Evolutionary conservation across 2,113 vertebrate species (phyloP), one percentile per base, ranked within the genome.

Genomic region (Antennarius striatus): DNA sequence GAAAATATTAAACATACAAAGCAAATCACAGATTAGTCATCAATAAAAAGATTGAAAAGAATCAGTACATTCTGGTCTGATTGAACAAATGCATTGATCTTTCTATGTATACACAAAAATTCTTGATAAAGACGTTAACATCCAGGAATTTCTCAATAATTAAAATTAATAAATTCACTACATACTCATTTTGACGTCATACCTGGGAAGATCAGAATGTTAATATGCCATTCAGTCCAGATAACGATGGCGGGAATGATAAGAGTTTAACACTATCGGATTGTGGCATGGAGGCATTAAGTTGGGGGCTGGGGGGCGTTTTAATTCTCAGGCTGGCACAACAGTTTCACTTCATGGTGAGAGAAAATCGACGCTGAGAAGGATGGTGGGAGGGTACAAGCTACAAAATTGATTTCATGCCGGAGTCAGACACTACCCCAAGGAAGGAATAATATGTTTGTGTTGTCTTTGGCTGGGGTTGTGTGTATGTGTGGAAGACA

Each of bases 321-420:
- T 40, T 75, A 52, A 42, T 80, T 83, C 80, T 72, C 61, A 77
- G 61, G 76, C 81, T 89, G 83, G 90, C 88, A 87, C 81, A 89
- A 84, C 59, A 45, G 80, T 89, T 75, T 90, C 63, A 63, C 84
- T 90, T 89, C 85, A 82, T 63, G 85, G 80, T 83, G 81, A 81
- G 79, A 75, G 72, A 86, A 84, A 90, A 90, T 78, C 79, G 80
- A 83, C 47, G 68, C 77, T 57, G 63, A 76, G 68, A 72, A 62
- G 83, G 70, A 63, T 62, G 68, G 70, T 76, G 83, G 82, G 80
- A 77, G 85, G 78, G 63, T 66, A 81, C 74, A 50, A 82, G 67
- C 68, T 86, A 77, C 47, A 30, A 83, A 91, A 91, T 90, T 80
- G 84, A 91, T 91, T 91, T 91, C 89, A 91, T 91, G 89, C 84